Evolutionary conservation across 2,888 invertebrate genomes (phyloP).

Genomic region (Nezara viridula): DNA sequence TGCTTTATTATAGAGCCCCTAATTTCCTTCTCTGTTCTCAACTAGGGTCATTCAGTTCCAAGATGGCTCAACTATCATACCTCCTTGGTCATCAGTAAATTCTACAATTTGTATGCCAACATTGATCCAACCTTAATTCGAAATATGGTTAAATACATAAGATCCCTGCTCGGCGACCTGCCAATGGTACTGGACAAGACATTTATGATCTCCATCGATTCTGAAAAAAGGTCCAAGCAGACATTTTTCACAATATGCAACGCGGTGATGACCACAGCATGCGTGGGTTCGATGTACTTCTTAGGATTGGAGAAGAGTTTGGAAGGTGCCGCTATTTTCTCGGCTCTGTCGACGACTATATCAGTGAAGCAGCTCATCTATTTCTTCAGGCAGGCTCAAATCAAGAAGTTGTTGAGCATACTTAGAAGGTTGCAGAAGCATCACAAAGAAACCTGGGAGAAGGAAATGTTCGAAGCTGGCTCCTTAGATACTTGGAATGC

Average conservation of each 20-base stretch:
- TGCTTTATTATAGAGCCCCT: not conserved
- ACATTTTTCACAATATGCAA: not conserved
- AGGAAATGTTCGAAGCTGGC: not conserved
- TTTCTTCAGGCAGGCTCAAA: not conserved
- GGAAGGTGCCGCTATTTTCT: not conserved
- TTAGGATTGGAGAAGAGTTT: not conserved
- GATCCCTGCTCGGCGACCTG: not conserved
- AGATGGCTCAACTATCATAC: not conserved
- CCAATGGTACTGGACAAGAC: not conserved
- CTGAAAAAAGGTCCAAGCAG: not conserved
- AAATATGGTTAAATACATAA: not conserved
- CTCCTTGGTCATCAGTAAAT: not conserved
- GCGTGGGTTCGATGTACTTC: not conserved
- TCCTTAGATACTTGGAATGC: not conserved
- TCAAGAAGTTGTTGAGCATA: not conserved
- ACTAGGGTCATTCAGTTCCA: not conserved
- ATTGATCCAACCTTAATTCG: not conserved
- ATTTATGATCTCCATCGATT: not conserved
- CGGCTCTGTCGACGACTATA: not conserved
- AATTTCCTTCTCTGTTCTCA: not conserved
- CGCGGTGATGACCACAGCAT: not conserved
- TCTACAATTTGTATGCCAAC: not conserved
- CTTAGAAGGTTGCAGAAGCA: not conserved
- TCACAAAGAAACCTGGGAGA: constrained; percentile 10
- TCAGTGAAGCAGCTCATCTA: not conserved